Evolutionary conservation across 1,140 invertebrate species (phyloP).

Genomic region (Dryas iulia): DNA sequence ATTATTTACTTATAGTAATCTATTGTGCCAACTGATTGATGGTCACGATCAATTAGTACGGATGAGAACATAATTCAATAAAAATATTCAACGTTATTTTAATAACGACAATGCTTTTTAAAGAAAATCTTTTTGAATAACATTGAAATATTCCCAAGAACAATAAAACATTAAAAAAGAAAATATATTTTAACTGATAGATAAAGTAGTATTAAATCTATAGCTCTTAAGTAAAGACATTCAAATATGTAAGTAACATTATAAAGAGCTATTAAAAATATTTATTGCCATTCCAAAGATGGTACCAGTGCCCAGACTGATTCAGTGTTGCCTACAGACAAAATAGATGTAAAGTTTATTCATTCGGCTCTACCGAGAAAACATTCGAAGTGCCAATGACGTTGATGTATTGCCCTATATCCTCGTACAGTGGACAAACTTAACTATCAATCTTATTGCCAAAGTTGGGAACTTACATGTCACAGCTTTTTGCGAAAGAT

Average conservation of each 20-base stretch:
- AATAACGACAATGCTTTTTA: too few relatives aligned
- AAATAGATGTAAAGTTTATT: constrained; percentile 27
- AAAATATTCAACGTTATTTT: too few relatives aligned
- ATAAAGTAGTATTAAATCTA: not conserved
- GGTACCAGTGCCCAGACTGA: constrained; percentile 4
- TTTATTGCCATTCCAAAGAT: constrained; percentile 19
- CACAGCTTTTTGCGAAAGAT: not conserved
- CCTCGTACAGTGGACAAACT: not conserved
- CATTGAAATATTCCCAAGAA: too few relatives aligned
- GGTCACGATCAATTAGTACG: not conserved
- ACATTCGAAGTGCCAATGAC: constrained; percentile 23
- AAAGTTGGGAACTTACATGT: not conserved
- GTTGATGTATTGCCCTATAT: constrained; percentile 23
- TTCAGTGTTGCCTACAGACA: constrained; percentile 13
- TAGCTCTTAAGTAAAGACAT: not conserved
- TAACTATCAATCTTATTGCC: constrained; percentile 5
- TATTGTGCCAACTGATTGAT: not conserved
- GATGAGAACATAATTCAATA: too few relatives aligned
- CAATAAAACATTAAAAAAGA: too few relatives aligned
- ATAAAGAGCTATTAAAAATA: constrained; percentile 16
- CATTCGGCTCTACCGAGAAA: constrained; percentile 20
- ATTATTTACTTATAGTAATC: not conserved
- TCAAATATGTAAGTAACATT: not conserved
- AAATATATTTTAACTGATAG: not conserved
- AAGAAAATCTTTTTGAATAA: too few relatives aligned